Conservation (phyloP, 1,140 invertebrate genomes). For the Copidosoma floridanum region DNA sequence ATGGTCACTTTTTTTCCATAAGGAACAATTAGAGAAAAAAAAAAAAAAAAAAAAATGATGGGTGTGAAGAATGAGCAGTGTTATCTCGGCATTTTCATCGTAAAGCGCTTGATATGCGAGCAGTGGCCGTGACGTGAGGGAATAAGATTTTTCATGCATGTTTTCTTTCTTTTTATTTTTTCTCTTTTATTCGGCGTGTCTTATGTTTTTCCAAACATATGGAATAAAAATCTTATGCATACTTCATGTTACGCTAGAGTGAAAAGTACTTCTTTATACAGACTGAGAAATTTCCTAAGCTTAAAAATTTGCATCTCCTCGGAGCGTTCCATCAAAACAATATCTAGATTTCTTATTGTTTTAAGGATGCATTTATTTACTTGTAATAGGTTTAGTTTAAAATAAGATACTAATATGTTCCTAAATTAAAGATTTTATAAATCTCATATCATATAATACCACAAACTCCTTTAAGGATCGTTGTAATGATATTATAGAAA, state of each 20-base stretch:
- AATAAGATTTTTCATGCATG: slow-evolving; percentile 4
- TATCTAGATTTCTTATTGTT: not conserved
- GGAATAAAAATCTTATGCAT: no score
- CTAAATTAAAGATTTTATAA: not conserved
- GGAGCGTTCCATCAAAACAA: not conserved
- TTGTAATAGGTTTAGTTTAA: slow-evolving; percentile 1
- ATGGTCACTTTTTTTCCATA: slow-evolving; percentile 10
- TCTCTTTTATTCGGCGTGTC: no score
- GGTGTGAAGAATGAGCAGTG: no score
- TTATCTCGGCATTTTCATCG: no score
- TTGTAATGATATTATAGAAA: no score
- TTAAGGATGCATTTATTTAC: not conserved
- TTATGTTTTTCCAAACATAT: no score
- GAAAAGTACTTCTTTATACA: no score
- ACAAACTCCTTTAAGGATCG: not conserved
- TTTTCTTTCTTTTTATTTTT: no score
- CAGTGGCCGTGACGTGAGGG: not conserved
- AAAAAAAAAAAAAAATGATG: not conserved
- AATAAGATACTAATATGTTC: not conserved
- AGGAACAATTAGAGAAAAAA: not conserved
- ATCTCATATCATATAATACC: slow-evolving; percentile 4
- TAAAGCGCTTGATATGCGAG: not conserved
- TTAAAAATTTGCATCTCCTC: not conserved
- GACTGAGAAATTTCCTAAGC: not conserved
- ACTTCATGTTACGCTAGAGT: no score